phyloP scores from a whole-genome alignment of 2,888 invertebrate species.

The Allolobophora icterica region DNA sequence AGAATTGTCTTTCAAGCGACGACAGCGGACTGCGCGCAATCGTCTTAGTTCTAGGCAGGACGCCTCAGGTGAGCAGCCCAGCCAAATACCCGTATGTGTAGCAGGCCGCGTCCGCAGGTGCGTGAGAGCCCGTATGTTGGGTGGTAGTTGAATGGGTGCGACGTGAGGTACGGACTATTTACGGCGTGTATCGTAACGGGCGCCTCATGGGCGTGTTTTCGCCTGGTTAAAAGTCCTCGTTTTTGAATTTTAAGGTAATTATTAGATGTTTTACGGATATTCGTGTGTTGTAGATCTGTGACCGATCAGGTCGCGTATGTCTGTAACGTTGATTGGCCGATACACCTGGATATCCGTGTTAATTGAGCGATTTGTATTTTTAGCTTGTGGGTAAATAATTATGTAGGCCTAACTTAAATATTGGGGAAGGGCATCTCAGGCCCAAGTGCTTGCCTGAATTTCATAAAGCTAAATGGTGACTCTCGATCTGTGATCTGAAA shows the following conservation, averaged over 20 bases:
- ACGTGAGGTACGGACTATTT: background rate
- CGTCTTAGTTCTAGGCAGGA: background rate
- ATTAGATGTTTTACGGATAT: background rate
- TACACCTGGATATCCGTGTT: background rate
- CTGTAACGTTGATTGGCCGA: background rate
- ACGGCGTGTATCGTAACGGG: background rate
- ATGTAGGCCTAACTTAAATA: background rate
- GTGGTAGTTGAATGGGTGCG: background rate
- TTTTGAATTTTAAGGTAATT: background rate
- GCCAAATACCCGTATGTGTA: conserved; percentile 17
- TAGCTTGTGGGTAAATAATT: background rate
- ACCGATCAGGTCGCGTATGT: background rate
- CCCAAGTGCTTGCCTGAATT: too few species aligned
- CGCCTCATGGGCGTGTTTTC: conserved; percentile 12
- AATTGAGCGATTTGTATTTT: background rate
- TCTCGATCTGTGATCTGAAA: too few species aligned
- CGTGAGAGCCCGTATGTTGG: background rate
- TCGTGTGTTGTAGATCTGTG: background rate
- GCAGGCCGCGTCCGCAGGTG: background rate
- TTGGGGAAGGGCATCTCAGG: too few species aligned
- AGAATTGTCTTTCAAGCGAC: background rate
- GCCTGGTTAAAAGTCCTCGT: background rate
- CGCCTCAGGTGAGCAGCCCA: background rate
- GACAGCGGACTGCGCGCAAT: background rate
- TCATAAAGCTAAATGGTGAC: too few species aligned